Conservation (phyloP, 2,888 invertebrate genomes). For the Acanthopleura granulata region DNA sequence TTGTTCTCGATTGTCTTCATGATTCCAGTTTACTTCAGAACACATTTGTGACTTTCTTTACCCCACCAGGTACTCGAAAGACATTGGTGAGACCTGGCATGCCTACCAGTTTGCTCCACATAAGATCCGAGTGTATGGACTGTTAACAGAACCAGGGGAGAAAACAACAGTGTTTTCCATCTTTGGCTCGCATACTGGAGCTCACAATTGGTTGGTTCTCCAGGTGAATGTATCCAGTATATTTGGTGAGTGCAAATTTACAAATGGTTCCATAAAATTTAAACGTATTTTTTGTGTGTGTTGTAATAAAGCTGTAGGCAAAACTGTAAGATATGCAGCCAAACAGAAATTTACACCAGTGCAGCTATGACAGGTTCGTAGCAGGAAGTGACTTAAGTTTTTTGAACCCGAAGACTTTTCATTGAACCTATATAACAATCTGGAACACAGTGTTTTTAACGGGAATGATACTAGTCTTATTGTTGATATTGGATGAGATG, state of each 20-base stretch:
- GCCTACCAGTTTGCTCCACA: slow-evolving; percentile 78
- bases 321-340: too few species aligned
- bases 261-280: background rate
- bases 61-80: slow-evolving; percentile 78
- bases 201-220: slow-evolving; percentile 90
- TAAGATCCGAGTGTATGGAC: slow-evolving; percentile 83
- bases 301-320: too few species aligned
- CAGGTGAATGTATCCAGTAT: slow-evolving; percentile 76
- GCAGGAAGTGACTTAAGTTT: too few species aligned
- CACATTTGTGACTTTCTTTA: background rate
- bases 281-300: background rate
- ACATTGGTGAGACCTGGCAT: slow-evolving; percentile 88
- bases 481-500: background rate
- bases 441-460: too few species aligned
- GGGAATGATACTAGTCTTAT: background rate
- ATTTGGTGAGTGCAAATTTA: slow-evolving; percentile 70
- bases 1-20: too few species aligned
- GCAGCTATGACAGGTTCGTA: too few species aligned
- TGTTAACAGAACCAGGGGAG: slow-evolving; percentile 95
- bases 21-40: too few species aligned
- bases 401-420: too few species aligned
- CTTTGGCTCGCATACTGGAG: slow-evolving; percentile 82
- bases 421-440: too few species aligned
- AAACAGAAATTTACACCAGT: too few species aligned
- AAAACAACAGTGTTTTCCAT: slow-evolving; percentile 92